phyloP scores from a whole-genome alignment of 1,140 invertebrate genomes.

The Chymomyza costata region DNA sequence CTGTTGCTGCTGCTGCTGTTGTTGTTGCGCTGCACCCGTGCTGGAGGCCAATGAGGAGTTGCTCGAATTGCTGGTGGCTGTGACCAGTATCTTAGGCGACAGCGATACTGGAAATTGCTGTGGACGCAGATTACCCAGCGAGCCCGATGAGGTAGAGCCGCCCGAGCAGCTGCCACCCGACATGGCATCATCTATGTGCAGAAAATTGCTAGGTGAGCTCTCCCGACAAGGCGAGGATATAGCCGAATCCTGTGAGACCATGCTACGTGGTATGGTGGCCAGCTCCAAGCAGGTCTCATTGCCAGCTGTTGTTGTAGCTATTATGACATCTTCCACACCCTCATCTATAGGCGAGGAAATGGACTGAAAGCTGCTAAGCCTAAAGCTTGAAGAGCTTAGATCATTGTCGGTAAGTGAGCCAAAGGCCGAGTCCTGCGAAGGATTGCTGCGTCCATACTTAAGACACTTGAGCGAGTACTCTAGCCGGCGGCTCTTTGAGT shows the following conservation, averaged over 20 bases:
- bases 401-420: slow-evolving; percentile 74
- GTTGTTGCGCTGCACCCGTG: slow-evolving; percentile 10
- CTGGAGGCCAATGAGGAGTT: slow-evolving; percentile 62
- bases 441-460: slow-evolving; percentile 74
- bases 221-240: slow-evolving; percentile 71
- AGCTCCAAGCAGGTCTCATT: slow-evolving; percentile 68
- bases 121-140: slow-evolving; percentile 53
- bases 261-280: slow-evolving; percentile 63
- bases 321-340: slow-evolving; percentile 73
- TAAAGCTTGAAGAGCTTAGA: slow-evolving; percentile 70
- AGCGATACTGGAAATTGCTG: slow-evolving; percentile 71
- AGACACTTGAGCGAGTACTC: slow-evolving; percentile 74
- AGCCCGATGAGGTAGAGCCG: slow-evolving; percentile 45
- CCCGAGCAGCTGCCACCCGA: slow-evolving; percentile 60
- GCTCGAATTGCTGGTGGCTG: slow-evolving; percentile 67
- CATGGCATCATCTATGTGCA: slow-evolving; percentile 64
- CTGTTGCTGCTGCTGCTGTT: slow-evolving; percentile 33
- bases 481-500: slow-evolving; percentile 69
- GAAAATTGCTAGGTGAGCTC: slow-evolving; percentile 66
- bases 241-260: slow-evolving; percentile 73
- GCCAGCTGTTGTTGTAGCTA: slow-evolving; percentile 70
- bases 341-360: slow-evolving; percentile 75
- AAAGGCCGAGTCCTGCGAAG: slow-evolving; percentile 74
- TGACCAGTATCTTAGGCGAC: slow-evolving; percentile 68
- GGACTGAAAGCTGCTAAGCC: slow-evolving; percentile 73